Evolutionary conservation across 2,888 invertebrate species (phyloP), one percentile per base, ranked within the genome.

Genomic region (Chalcosyrphus nemorum): DNA sequence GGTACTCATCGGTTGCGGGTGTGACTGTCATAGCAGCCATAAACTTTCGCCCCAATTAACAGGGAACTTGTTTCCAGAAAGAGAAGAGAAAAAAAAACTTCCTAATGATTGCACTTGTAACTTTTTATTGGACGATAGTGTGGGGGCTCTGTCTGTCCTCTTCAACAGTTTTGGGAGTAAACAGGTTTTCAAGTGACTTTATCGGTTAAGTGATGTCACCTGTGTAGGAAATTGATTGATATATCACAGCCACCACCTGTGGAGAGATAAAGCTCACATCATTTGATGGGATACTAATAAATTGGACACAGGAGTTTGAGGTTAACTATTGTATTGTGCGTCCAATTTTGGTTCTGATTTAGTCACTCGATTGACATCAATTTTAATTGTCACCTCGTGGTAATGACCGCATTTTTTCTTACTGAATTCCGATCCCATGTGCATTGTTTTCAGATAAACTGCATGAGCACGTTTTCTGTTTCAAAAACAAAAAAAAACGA

Each of bases 41-140:
- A 45, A 65, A 65, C 57, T 65, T 65, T 57, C 57, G 78, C 65
- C 74, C 78, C 72, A 78, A 78, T 78, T 72, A 50, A 17, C 57
- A 52, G 13, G 7, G 11, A 71, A 71, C 47, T 71, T 63, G 54
- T 47, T 70, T 7, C 4, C 17, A 1, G 32, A 52, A 35, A 47
- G 17, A n/a, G n/a, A n/a, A n/a, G n/a, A n/a, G n/a, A n/a, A n/a
- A n/a, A n/a, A n/a, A n/a, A n/a, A n/a, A n/a, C n/a, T 56, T 66
- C 45, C 32, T 78, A 56, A 50, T 71, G 56, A 29, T 19, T 63
- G 77, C 71, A 63, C 56, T 65, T 72, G 56, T 1, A 56, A 41
- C 56, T 77, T 63, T 56, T 61, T 17, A 7, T 11, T 15, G 63
- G 21, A 21, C 21, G 19, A n/a, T n/a, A n/a, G n/a, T 45, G 19